These are phyloP conservation scores for Melanotus villosus DNA, from an alignment of 2,888 invertebrate genomes.

Conservation along the genomic window DNA sequence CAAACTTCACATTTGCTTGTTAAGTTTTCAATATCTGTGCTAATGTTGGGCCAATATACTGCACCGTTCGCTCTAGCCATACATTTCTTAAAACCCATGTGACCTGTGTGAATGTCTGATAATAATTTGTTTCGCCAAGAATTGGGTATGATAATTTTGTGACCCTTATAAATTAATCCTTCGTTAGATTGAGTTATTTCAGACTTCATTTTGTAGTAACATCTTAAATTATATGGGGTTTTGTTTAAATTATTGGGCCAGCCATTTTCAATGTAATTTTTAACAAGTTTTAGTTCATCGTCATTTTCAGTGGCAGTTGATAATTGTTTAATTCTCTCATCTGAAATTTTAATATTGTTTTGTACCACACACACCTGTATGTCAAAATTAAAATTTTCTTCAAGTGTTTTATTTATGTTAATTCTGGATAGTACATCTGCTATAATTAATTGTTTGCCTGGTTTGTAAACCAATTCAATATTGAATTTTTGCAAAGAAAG, in stretches of 20 bases:
- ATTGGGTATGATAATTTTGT: constrained; percentile 5
- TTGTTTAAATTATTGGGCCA: too few relatives aligned
- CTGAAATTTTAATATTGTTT: neutral
- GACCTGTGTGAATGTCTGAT: constrained; percentile 27
- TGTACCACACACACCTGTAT: neutral
- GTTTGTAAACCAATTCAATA: neutral
- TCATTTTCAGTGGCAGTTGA: neutral
- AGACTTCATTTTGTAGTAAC: neutral
- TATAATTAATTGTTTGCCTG: neutral
- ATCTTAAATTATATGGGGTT: too few relatives aligned
- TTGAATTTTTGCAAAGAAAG: constrained; percentile 34
- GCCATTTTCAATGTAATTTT: too few relatives aligned
- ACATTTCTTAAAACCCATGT: constrained; percentile 18
- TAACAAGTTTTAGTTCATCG: constrained; percentile 2
- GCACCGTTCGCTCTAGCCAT: constrained; percentile 32
- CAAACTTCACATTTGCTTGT: constrained; percentile 19
- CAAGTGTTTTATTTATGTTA: too few relatives aligned
- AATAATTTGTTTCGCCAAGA: constrained; percentile 25
- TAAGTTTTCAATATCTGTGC: constrained; percentile 6
- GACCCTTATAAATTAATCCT: neutral
- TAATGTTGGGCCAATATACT: neutral
- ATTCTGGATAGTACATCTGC: too few relatives aligned
- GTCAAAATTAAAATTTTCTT: neutral
- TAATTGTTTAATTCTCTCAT: neutral
- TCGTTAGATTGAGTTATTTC: neutral